These are phyloP conservation scores for Drosophila greeni DNA, from an alignment of 2,888 invertebrate species.

Conservation along the genomic window DNA sequence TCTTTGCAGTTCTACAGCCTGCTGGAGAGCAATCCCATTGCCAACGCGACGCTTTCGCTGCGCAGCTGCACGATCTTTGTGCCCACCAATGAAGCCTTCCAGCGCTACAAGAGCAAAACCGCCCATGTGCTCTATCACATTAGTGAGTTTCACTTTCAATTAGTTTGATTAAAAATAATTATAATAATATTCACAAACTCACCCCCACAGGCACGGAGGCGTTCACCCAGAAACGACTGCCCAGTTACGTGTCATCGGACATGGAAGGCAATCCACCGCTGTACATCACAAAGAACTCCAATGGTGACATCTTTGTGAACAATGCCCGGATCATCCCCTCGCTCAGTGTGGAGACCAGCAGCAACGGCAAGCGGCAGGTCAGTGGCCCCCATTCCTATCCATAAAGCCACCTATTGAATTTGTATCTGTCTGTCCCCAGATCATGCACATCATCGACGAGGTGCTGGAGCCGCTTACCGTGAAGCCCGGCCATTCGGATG, in stretches of 20 bases:
- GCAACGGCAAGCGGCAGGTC: slow-evolving; percentile 83
- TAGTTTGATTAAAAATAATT: slow-evolving; percentile 29
- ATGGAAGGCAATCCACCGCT: slow-evolving; percentile 91
- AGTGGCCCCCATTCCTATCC: slow-evolving; percentile 45
- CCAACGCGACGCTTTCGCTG: slow-evolving; percentile 85
- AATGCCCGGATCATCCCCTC: slow-evolving; percentile 88
- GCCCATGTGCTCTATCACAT: slow-evolving; percentile 87
- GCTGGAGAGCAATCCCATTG: slow-evolving; percentile 85
- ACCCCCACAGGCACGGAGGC: slow-evolving; percentile 84
- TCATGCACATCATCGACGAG: slow-evolving; percentile 92
- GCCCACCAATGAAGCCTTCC: slow-evolving; percentile 92
- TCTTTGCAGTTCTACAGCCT: slow-evolving; percentile 85
- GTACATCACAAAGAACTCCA: slow-evolving; percentile 87
- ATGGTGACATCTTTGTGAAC: slow-evolving; percentile 89
- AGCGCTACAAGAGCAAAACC: slow-evolving; percentile 82
- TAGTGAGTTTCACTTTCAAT: slow-evolving; percentile 82
- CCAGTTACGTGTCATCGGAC: slow-evolving; percentile 84
- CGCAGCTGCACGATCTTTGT: slow-evolving; percentile 92
- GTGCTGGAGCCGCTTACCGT: slow-evolving; percentile 89
- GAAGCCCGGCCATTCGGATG: slow-evolving; percentile 81
- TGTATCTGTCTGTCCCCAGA: slow-evolving; percentile 79
- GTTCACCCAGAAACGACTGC: slow-evolving; percentile 83
- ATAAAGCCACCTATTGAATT: neutral
- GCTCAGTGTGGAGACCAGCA: slow-evolving; percentile 83
- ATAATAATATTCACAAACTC: slow-evolving; percentile 14